These are phyloP conservation scores for Andrena marginata DNA, from an alignment of 2,888 invertebrate genomes.

Conservation along the genomic window DNA sequence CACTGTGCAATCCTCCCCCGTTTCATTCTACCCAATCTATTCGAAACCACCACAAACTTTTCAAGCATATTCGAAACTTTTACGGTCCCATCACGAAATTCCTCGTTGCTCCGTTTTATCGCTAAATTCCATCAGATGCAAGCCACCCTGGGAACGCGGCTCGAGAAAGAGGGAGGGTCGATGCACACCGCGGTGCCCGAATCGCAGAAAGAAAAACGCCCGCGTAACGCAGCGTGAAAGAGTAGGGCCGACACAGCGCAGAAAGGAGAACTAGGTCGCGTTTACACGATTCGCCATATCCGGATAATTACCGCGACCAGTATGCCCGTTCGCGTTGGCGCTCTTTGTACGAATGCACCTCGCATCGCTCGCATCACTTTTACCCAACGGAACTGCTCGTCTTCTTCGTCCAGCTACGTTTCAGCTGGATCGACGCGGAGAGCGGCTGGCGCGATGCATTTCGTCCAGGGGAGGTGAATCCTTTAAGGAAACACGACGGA, in stretches of 20 bases:
- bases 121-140: not conserved
- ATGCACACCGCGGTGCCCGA: not conserved
- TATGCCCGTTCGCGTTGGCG: conserved; percentile 55
- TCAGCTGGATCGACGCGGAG: conserved; percentile 11
- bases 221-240: conserved; percentile 62
- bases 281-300: conserved; percentile 76
- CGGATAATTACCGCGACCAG: conserved; percentile 75
- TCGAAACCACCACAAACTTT: not conserved
- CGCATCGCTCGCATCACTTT: conserved; percentile 65
- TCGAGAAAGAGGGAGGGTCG: not conserved
- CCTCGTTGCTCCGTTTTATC: not conserved
- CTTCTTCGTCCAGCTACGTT: conserved; percentile 29
- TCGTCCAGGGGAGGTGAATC: not conserved
- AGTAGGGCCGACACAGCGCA: conserved; percentile 50
- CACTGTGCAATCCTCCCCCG: not conserved
- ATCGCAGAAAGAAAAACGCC: conserved; percentile 50
- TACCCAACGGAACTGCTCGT: conserved; percentile 54
- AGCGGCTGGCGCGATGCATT: conserved; percentile 13
- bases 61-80: not conserved
- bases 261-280: conserved; percentile 74
- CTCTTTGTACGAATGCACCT: conserved; percentile 59
- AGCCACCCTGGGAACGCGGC: not conserved
- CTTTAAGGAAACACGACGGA: not conserved
- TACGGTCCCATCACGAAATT: not conserved
- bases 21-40: not conserved